Conservation (phyloP, 2,888 invertebrate species). For the Alsophila aescularia region DNA sequence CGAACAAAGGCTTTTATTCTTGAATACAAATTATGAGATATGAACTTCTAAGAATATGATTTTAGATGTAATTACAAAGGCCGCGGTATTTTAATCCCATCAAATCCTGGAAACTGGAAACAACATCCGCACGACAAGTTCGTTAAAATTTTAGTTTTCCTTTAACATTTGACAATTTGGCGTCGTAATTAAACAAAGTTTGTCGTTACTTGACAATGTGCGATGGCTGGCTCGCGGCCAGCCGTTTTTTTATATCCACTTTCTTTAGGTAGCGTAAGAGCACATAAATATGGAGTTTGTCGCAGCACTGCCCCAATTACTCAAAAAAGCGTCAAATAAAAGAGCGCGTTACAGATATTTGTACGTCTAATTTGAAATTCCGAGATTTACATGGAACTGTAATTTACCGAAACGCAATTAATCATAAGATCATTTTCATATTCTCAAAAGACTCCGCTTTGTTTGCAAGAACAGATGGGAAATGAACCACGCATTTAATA, state of each 20-base stretch:
- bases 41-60: slow-evolving; percentile 15
- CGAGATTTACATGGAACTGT: slow-evolving; percentile 27
- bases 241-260: slow-evolving; percentile 47
- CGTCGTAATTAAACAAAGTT: slow-evolving; percentile 66
- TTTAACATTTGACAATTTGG: slow-evolving; percentile 71
- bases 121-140: slow-evolving; percentile 61
- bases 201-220: slow-evolving; percentile 61
- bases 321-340: slow-evolving; percentile 28
- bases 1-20: slow-evolving; percentile 28
- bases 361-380: slow-evolving; percentile 25
- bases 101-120: slow-evolving; percentile 57
- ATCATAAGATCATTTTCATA: slow-evolving; percentile 42
- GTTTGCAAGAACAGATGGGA: slow-evolving; percentile 46
- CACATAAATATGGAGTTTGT: slow-evolving; percentile 29
- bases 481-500: slow-evolving; percentile 47
- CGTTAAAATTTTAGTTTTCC: slow-evolving; percentile 69
- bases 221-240: slow-evolving; percentile 65
- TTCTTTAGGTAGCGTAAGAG: slow-evolving; percentile 33
- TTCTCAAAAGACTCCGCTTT: slow-evolving; percentile 39
- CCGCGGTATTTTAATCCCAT: slow-evolving; percentile 59
- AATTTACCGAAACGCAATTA: slow-evolving; percentile 42
- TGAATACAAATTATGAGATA: slow-evolving; percentile 21
- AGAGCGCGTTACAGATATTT: slow-evolving; percentile 26
- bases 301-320: slow-evolving; percentile 26
- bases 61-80: slow-evolving; percentile 54